Evolutionary conservation across 2,888 invertebrate genomes (phyloP), one percentile per base, ranked within the genome.

Genomic region (Amphipoea lucens): DNA sequence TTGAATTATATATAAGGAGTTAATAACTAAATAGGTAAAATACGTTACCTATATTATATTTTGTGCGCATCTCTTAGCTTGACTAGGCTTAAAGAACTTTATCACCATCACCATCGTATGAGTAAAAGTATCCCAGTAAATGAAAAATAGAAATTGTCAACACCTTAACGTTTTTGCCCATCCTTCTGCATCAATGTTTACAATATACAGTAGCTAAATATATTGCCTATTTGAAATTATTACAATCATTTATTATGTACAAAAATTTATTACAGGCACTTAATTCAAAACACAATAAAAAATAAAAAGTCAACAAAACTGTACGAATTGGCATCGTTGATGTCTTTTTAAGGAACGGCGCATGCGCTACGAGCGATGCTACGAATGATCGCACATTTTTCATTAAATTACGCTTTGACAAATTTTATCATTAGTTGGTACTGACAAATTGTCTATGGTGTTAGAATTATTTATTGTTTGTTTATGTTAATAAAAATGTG

Each of bases 271-370:
- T 68, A 60, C 12, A 23, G 12, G 2, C 14, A 68, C n/a, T 12
- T 48, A 60, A 65, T 82, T 70, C 12, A 68, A 68, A 51, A 70
- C 12, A 20, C 29, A 45, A 36, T 42, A 40, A 63, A 82, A 82
- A 54, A n/a, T 20, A 29, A 75, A 75, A 76, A 67, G 7, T 62
- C 23, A 68, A 66, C 40, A 69, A 66, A 68, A 67, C 23, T 72
- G 54, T 72, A 68, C 51, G 36, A 74, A 54, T 78, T 14, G 75
- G 70, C 60, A 79, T 81, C 93, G 93, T 93, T 93, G 92, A 93
- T 89, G 92, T 93, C 93, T 93, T 93, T 93, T 91, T 73, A 84
- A 91, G 51, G 91, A 74, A 82, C 76, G 74, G 77, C 60, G 65
- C 48, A 51, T 75, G 80, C 74, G 88, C 87, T 85, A 84, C 86